Conservation (phyloP, 2,888 invertebrate species). For the Nemoura dubitans region DNA sequence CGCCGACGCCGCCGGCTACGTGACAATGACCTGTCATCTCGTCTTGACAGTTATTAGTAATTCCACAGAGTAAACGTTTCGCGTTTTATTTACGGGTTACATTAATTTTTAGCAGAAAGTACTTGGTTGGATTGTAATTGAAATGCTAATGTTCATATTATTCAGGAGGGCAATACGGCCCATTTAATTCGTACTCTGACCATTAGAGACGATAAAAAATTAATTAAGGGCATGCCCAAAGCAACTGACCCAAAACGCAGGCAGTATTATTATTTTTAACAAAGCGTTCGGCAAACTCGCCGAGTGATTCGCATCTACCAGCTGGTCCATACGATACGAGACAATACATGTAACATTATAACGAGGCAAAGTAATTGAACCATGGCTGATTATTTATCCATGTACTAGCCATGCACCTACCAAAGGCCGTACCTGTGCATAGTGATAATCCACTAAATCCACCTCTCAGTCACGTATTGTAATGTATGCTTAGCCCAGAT, state of each 20-base stretch:
- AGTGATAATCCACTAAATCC: background rate
- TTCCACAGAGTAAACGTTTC: background rate
- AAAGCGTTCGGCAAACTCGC: background rate
- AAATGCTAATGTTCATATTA: background rate
- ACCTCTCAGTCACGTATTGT: background rate
- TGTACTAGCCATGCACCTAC: too few species aligned
- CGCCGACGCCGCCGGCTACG: background rate
- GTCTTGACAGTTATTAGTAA: slow-evolving; percentile 21
- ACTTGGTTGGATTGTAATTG: background rate
- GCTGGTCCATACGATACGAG: background rate
- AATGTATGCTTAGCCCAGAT: background rate
- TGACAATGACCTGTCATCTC: slow-evolving; percentile 20
- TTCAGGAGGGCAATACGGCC: background rate
- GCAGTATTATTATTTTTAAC: background rate
- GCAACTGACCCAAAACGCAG: background rate
- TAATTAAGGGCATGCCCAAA: background rate
- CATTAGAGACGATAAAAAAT: background rate
- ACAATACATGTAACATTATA: background rate
- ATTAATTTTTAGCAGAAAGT: background rate
- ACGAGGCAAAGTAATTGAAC: background rate
- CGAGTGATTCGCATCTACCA: background rate
- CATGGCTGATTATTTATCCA: background rate
- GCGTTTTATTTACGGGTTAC: background rate
- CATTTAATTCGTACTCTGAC: background rate
- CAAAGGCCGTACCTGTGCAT: background rate